Conservation (phyloP, 2,113 vertebrate species). For the Lampris megalopsis region DNA sequence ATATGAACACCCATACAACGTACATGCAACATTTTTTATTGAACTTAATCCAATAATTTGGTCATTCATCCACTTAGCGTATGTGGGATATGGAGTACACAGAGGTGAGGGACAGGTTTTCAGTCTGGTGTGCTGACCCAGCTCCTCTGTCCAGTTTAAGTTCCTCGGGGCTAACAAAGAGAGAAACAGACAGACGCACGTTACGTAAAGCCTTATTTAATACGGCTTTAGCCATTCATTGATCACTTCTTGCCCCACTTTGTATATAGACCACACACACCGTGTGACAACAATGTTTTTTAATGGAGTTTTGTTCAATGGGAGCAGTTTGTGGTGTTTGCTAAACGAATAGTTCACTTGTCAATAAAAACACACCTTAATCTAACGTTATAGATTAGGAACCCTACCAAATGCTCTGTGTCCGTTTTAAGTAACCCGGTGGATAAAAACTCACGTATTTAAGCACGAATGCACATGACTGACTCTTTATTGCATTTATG, state of each 20-base stretch:
- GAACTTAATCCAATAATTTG: background rate
- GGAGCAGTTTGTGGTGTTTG: conserved; percentile 1
- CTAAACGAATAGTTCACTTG: background rate
- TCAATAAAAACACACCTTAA: no score
- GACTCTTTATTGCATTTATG: no score
- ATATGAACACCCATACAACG: background rate
- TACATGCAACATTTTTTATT: background rate
- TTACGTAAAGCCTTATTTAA: background rate
- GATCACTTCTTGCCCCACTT: background rate
- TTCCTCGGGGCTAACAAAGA: background rate
- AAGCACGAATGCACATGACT: no score
- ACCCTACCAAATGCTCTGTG: no score
- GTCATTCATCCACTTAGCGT: background rate
- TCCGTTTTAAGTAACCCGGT: no score
- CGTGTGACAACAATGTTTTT: background rate
- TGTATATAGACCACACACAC: background rate
- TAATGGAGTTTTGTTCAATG: background rate
- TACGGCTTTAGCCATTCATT: background rate
- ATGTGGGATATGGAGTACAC: background rate
- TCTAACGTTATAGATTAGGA: no score
- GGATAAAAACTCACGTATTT: no score
- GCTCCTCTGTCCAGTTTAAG: background rate
- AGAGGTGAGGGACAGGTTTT: background rate
- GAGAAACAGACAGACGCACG: background rate
- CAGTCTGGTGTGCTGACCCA: background rate